Conservation (phyloP, 2,797 vertebrate genomes). For the Gila robusta region DNA sequence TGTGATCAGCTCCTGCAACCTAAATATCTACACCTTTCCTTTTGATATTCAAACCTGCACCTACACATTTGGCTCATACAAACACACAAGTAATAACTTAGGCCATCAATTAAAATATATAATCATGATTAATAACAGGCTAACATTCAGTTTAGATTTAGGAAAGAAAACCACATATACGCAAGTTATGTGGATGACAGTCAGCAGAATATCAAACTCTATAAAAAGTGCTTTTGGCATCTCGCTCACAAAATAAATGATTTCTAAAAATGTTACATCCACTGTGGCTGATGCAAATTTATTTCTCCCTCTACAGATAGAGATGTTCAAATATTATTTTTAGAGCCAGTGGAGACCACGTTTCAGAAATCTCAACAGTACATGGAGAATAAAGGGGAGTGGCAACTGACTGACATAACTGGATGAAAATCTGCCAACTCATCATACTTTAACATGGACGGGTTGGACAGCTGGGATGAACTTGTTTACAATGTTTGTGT, state of each 20-base stretch:
- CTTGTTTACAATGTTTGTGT: slow-evolving; percentile 30
- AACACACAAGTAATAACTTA: slow-evolving; percentile 69
- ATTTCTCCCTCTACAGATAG: slow-evolving; percentile 58
- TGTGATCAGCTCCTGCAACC: no score
- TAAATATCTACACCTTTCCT: no score
- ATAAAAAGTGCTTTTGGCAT: background rate
- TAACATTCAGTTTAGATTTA: background rate
- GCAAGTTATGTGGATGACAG: background rate
- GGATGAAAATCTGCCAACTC: fast-evolving
- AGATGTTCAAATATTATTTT: slow-evolving; percentile 69
- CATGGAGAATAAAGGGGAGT: slow-evolving; percentile 79
- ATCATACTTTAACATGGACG: background rate
- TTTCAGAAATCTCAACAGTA: slow-evolving; percentile 59
- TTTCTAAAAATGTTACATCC: background rate
- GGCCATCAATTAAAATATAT: background rate
- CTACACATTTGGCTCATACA: no score
- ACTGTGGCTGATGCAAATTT: background rate
- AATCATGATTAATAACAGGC: background rate
- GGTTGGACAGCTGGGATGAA: slow-evolving; percentile 5
- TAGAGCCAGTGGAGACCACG: slow-evolving; percentile 53
- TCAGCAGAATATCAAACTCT: background rate
- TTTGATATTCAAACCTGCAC: no score
- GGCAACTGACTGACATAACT: slow-evolving; percentile 77
- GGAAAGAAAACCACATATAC: background rate
- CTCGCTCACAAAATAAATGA: background rate